A percentile compares a stretch with the other conserved stretches of the same genome.
Conservation (phyloP, 2,113 vertebrate species). For the Nycticorax nycticorax region DNA sequence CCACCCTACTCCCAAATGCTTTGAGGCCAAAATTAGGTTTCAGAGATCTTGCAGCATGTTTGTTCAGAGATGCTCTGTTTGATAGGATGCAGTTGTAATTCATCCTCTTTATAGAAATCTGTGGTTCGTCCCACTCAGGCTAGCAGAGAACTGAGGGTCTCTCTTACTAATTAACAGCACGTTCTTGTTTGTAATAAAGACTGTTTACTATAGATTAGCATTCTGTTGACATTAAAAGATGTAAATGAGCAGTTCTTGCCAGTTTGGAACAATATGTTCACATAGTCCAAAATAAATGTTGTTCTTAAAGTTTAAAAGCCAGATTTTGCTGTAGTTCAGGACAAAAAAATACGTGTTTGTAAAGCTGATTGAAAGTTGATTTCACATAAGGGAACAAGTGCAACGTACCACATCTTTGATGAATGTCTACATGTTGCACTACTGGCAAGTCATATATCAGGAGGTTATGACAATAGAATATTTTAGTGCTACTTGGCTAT, state of each 20-base stretch:
- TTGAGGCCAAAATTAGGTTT: constrained; percentile 16
- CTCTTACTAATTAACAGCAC: constrained; percentile 21
- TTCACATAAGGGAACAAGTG: neutral
- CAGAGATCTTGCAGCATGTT: neutral
- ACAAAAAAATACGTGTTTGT: neutral
- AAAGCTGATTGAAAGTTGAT: neutral
- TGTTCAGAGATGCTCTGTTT: neutral
- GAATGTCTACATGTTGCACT: neutral
- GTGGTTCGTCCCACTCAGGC: constrained; percentile 21
- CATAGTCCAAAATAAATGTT: neutral
- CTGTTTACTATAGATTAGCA: constrained; percentile 52
- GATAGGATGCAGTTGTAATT: neutral
- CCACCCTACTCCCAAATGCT: constrained; percentile 31
- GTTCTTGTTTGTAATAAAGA: neutral
- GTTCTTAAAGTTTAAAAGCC: neutral
- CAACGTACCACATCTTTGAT: neutral
- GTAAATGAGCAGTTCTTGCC: constrained; percentile 56
- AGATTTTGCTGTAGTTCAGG: neutral
- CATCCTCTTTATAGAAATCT: neutral
- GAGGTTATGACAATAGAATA: neutral
- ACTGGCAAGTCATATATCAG: neutral
- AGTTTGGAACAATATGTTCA: constrained; percentile 50
- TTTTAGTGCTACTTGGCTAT: neutral
- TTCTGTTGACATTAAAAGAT: constrained; percentile 50
- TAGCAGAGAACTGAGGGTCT: neutral